Base-by-base conservation (phyloP, 1,140 invertebrate genomes). In the Drosophila subpulchrella region DNA sequence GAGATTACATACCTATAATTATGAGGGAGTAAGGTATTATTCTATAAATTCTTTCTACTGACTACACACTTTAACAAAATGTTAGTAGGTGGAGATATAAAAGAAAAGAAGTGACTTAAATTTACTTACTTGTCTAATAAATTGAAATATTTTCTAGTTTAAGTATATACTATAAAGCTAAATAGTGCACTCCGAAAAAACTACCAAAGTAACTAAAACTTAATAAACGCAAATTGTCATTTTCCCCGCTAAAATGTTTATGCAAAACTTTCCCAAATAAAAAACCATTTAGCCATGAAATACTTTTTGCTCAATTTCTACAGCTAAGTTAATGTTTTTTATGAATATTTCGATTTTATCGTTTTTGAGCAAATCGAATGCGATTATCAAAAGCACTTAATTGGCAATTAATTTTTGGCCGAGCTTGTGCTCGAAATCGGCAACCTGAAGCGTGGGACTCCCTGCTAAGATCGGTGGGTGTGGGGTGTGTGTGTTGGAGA, bases 381-480 rank as follows among this genome's bases (percentile, higher is more conserved):
- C 34, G 65, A 71, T 70, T 71, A 70, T 48, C 53, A 58, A 71
- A 71, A 71, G 67, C 67, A 71, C 65, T 71, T 71, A 71, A 71
- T 71, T 71, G 67, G 27, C 67, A 71, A 71, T 71, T 71, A 57
- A 36, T 71, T 71, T 71, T 70, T 71, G 67, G 51, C 51, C 65
- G 27, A 53, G 65, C 59, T 65, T 65, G 30, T 24, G 66, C 48
- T 39, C 48, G 44, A 41, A 56, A 71, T 71, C 65, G 70, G 20
- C 65, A 70, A 50, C 67, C 65, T 58, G 44, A 71, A 58, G 65
- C 67, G 67, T 71, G 67, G 67, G 36, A 71, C 67, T 36, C 36
- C 65, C 66, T 13, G 67, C 66, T 41, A 62, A 24, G 20, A n/a
- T 12, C 6, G 27, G 13, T 36, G 30, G 63, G 30, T 24, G 63